Evolutionary conservation across 2,888 invertebrate species (phyloP).

Genomic region (Sabatieria punctata): DNA sequence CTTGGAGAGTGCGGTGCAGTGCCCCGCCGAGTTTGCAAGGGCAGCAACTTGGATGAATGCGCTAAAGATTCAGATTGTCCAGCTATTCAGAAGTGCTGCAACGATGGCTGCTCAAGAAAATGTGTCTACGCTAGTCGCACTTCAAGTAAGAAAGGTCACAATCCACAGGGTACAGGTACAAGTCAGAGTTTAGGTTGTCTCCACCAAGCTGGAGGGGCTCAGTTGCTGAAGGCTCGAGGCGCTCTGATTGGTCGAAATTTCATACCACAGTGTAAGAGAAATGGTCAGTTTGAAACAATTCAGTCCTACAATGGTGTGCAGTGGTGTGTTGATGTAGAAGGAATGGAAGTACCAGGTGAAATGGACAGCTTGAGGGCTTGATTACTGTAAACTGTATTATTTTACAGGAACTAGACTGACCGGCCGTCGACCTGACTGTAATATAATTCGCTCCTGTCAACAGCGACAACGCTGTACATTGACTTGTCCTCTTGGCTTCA

Average conservation of each 20-base stretch:
- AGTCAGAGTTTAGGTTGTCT: background rate
- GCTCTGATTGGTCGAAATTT: too few species aligned
- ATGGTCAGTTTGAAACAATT: constrained; percentile 18
- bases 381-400: too few species aligned
- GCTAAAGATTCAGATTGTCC: constrained; percentile 19
- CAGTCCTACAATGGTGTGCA: constrained; percentile 18
- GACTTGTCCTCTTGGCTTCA: constrained; percentile 8
- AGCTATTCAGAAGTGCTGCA: constrained; percentile 20
- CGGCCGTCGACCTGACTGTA: background rate
- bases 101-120: constrained; percentile 20
- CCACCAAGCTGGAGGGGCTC: background rate
- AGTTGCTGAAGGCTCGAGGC: background rate
- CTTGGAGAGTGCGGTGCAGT: too few species aligned
- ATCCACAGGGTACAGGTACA: background rate
- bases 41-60: too few species aligned
- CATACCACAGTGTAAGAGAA: background rate
- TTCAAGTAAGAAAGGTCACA: constrained; percentile 8
- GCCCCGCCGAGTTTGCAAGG: too few species aligned
- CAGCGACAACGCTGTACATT: background rate
- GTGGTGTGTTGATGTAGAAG: constrained; percentile 22
- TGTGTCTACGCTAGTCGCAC: constrained; percentile 18
- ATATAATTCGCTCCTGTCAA: background rate
- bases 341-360: constrained; percentile 6
- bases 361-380: too few species aligned
- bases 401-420: too few species aligned